These are phyloP conservation scores for Argentina silus DNA, from an alignment of 2,797 vertebrate genomes.

Conservation along the genomic window DNA sequence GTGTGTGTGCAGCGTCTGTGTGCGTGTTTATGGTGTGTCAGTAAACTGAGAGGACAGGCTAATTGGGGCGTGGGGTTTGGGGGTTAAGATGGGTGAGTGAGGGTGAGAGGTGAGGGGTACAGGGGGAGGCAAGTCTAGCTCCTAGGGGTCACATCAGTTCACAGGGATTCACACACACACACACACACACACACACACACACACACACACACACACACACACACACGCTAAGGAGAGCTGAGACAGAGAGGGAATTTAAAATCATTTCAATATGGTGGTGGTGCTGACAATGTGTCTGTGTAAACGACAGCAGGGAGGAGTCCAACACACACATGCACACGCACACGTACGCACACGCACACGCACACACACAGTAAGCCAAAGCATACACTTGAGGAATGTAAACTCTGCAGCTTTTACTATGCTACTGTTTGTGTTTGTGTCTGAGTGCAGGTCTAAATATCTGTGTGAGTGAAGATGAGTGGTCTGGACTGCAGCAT, in stretches of 20 bases:
- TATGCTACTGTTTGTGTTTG: slow-evolving; percentile 25
- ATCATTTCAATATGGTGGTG: slow-evolving; percentile 7
- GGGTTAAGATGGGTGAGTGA: background rate
- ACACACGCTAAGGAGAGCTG: background rate
- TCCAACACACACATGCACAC: background rate
- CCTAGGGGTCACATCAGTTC: slow-evolving; percentile 36
- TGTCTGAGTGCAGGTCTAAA: background rate
- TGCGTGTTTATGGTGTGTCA: slow-evolving; percentile 10
- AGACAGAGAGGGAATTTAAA: background rate
- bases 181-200: slow-evolving; percentile 1
- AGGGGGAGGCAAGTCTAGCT: slow-evolving; percentile 33
- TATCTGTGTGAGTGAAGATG: background rate
- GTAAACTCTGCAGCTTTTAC: slow-evolving; percentile 1
- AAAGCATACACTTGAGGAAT: slow-evolving; percentile 6
- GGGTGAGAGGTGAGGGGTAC: slow-evolving; percentile 1
- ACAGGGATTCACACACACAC: slow-evolving; percentile 16
- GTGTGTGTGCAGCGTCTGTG: background rate
- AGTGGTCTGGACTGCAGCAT: too few species aligned
- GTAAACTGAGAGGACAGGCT: slow-evolving; percentile 4
- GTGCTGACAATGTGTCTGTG: slow-evolving; percentile 4
- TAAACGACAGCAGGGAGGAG: background rate
- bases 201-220: slow-evolving; percentile 2
- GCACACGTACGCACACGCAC: slow-evolving; percentile 8
- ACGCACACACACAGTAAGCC: slow-evolving; percentile 9
- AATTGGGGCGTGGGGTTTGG: background rate